Base-by-base conservation (phyloP, 2,113 vertebrate genomes). In the Condylura cristata region DNA sequence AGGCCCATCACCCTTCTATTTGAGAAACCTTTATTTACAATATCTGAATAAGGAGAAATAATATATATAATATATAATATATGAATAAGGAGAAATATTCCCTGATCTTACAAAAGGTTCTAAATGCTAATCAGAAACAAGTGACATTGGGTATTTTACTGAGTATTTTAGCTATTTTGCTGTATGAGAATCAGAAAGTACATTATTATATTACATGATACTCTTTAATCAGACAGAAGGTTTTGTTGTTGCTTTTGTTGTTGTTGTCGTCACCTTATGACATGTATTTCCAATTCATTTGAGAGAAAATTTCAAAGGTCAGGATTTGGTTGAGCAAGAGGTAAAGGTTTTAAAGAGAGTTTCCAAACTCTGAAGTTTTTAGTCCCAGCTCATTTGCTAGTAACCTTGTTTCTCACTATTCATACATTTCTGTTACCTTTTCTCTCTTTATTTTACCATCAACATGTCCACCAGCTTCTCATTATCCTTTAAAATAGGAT, bases 341-440 rank as follows among this genome's bases (percentile, higher is more conserved):
- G 3, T 66, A 22, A 61, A 56, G 37, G 4, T 30, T 17, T 20
- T 53, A n/a, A 32, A 18, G 74, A 72, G 80, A 92, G 76, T 81
- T 95, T 97, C 66, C 60, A 89, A 94, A 86, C 76, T 97, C 95
- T 95, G 96, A 90, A 96, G 88, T 90, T 97, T 90, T 96, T 93
- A 95, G 93, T 97, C 95, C 95, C 94, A 92, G 87, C 86, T 96
- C 89, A 82, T 94, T 56, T 97, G 86, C 92, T 97, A 68, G 46
- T 93, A 97, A 95, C 96, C 95, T 96, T 96, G 76, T 96, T 97
- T 96, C 91, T 96, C 78, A 90, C 97, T 93, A 56, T 84, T 88
- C n/a, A 44, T 95, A 63, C 63, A 83, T 94, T 87, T 94, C 81
- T 95, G 75, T 93, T 95, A 95, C 53, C 72, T 66, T 60, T 92